Percentiles rank a stretch among this genome's conserved stretches.
Evolutionary conservation across 1,140 invertebrate genomes (phyloP).

Genomic region (Lamellibrachia luymesi): DNA sequence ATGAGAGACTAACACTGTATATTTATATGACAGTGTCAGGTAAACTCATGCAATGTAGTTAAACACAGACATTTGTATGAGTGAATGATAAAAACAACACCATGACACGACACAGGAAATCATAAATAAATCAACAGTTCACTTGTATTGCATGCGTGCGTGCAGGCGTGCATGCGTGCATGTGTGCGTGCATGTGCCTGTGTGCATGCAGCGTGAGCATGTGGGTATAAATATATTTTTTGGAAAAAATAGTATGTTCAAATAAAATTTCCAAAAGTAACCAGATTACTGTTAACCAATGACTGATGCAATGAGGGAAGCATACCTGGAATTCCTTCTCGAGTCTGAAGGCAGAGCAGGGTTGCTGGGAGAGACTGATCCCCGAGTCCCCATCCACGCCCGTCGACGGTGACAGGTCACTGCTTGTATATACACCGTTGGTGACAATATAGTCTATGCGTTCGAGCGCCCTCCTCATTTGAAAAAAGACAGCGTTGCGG

Average conservation of each 20-base stretch:
- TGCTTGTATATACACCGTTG: slow-evolving; percentile 74
- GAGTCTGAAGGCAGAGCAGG: slow-evolving; percentile 73
- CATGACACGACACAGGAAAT: no score
- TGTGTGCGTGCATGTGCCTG: no score
- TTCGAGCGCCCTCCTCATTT: slow-evolving; percentile 93
- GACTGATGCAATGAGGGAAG: not conserved
- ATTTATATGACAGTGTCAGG: not conserved
- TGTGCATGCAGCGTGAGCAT: no score
- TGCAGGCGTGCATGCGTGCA: no score
- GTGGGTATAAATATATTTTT: no score
- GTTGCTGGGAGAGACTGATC: slow-evolving; percentile 42
- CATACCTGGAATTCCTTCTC: slow-evolving; percentile 74
- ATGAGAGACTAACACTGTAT: not conserved
- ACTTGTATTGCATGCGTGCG: no score
- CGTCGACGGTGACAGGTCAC: slow-evolving; percentile 36
- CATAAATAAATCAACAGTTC: no score
- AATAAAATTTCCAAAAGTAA: no score
- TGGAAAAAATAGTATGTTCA: no score
- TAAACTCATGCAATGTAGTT: not conserved
- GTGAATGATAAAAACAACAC: no score
- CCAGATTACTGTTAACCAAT: not conserved
- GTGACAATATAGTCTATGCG: slow-evolving; percentile 96
- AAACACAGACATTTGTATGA: not conserved
- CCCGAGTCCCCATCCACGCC: slow-evolving; percentile 49
- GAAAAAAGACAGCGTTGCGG: slow-evolving; percentile 82